A percentile compares a stretch with the other conserved stretches of the same genome.
phyloP scores from a whole-genome alignment of 2,888 invertebrate species.

The Craniophora ligustri region DNA sequence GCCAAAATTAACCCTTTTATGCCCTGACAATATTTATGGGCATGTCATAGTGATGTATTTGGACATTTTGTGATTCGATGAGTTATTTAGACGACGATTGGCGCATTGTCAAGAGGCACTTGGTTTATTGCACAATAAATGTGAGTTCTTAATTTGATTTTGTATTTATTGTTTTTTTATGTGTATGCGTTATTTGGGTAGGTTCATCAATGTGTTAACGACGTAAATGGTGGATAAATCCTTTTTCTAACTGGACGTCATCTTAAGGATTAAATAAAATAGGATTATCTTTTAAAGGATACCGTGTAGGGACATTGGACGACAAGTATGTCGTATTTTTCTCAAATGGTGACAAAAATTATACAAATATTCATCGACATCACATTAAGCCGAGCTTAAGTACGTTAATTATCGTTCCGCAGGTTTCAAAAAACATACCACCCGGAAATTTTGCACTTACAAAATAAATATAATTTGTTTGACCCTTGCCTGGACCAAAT shows the following conservation, averaged over 20 bases:
- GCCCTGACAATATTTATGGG: conserved; percentile 68
- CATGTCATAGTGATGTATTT: conserved; percentile 61
- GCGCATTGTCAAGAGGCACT: conserved; percentile 64
- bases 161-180: conserved; percentile 48
- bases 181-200: conserved; percentile 30
- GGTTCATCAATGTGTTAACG: conserved; percentile 17
- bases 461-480: conserved; percentile 46
- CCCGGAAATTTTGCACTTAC: conserved; percentile 50
- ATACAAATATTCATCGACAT: conserved; percentile 5
- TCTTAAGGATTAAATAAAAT: not conserved
- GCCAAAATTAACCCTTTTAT: conserved; percentile 60
- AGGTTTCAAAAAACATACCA: conserved; percentile 38
- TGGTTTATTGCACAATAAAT: conserved; percentile 56
- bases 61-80: conserved; percentile 62
- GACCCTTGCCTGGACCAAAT: conserved; percentile 62
- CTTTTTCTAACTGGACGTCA: not conserved
- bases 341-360: conserved; percentile 4
- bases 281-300: not conserved
- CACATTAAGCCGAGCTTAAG: conserved; percentile 11
- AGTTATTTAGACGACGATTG: conserved; percentile 66
- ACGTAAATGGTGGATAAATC: conserved; percentile 22
- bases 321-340: not conserved
- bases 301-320: not conserved
- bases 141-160: conserved; percentile 52
- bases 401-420: conserved; percentile 13